Evolutionary conservation across 2,888 invertebrate genomes (phyloP).

Genomic region (Megamerina dolium): DNA sequence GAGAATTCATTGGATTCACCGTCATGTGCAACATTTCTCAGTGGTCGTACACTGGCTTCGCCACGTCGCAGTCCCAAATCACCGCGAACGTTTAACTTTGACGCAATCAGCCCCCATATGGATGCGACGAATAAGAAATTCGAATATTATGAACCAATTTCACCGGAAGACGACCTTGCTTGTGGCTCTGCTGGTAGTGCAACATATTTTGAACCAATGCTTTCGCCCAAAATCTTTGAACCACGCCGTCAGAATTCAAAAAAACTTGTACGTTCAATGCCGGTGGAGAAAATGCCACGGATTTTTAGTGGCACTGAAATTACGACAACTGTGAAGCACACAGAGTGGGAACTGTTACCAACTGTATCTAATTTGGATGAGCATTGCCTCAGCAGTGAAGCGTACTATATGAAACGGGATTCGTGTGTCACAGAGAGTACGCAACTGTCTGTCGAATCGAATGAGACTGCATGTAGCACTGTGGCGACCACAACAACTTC

Average conservation of each 20-base stretch:
- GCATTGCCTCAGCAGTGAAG: constrained; percentile 26
- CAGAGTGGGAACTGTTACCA: constrained; percentile 38
- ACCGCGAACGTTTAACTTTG: constrained; percentile 57
- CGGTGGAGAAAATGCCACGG: constrained; percentile 19
- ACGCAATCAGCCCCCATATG: constrained; percentile 44
- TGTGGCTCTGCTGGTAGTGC: constrained; percentile 4
- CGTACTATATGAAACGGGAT: constrained; percentile 40
- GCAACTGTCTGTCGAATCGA: constrained; percentile 45
- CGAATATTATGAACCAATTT: constrained; percentile 46
- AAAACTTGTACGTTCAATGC: constrained; percentile 25
- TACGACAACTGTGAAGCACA: neutral
- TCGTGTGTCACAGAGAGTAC: constrained; percentile 48
- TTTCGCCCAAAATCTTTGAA: constrained; percentile 27
- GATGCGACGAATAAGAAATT: constrained; percentile 36
- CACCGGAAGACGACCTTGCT: constrained; percentile 34
- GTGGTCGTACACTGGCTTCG: constrained; percentile 26
- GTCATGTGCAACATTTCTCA: constrained; percentile 20
- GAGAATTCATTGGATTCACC: constrained; percentile 36
- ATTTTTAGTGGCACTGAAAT: constrained; percentile 3
- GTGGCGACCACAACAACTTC: constrained; percentile 43
- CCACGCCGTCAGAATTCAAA: constrained; percentile 33
- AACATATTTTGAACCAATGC: constrained; percentile 29
- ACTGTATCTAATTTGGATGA: constrained; percentile 22
- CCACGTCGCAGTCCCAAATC: constrained; percentile 53
- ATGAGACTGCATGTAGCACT: constrained; percentile 38